Evolutionary conservation across 2,113 vertebrate species (phyloP).

Genomic region (Verasper variegatus): DNA sequence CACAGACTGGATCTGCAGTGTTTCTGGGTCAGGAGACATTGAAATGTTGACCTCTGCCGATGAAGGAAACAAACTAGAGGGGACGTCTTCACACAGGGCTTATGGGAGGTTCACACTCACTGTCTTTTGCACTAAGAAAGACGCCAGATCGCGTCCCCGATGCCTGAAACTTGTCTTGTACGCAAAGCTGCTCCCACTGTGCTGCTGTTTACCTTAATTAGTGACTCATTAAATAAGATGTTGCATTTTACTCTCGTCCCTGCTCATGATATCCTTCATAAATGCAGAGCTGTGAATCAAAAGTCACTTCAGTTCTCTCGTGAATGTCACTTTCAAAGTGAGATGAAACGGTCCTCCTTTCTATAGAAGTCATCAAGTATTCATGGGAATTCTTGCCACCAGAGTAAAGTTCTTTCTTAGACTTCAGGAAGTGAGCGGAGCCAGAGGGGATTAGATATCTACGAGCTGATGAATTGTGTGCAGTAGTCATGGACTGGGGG

Average conservation of each 20-base stretch:
- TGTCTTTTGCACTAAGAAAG: conserved; percentile 50
- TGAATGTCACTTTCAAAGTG: conserved; percentile 76
- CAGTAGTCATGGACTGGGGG: conserved; percentile 78
- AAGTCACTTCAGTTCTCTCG: conserved; percentile 48
- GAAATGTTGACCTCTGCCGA: conserved; percentile 61
- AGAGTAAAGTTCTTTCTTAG: conserved; percentile 80
- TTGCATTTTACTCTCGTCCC: conserved; percentile 65
- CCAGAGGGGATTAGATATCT: conserved; percentile 76
- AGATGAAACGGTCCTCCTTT: conserved; percentile 62
- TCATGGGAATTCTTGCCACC: conserved; percentile 81
- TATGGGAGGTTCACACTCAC: conserved; percentile 35
- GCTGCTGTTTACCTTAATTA: conserved; percentile 74
- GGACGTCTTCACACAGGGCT: conserved; percentile 66
- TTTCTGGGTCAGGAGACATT: conserved; percentile 70
- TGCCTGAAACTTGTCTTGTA: conserved; percentile 52
- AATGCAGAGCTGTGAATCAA: conserved; percentile 44
- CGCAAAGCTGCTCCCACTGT: conserved; percentile 61
- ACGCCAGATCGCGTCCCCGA: conserved; percentile 24
- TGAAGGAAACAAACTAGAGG: conserved; percentile 63
- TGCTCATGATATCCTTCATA: conserved; percentile 35
- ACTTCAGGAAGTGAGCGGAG: conserved; percentile 78
- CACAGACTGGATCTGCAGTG: conserved; percentile 57
- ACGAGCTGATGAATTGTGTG: conserved; percentile 82
- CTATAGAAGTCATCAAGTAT: conserved; percentile 78
- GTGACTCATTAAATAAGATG: conserved; percentile 73